A percentile compares a stretch with the other conserved stretches of the same genome.
These are phyloP conservation scores for Palythoa heliodiscus DNA, from an alignment of 92 coral and sea anemone species.

Conservation along the genomic window DNA sequence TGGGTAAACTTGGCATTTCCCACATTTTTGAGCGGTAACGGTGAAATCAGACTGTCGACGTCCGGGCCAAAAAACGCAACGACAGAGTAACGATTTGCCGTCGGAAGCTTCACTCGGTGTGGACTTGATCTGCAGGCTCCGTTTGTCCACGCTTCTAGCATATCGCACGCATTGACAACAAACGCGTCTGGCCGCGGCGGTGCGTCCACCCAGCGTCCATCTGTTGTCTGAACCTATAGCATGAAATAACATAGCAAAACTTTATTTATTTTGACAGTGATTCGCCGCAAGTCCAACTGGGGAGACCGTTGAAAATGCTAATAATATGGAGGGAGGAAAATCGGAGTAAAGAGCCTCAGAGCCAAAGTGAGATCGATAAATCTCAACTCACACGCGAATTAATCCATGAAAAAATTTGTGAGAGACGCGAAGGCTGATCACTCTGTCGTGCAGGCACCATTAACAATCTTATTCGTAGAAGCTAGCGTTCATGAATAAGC, in stretches of 20 bases:
- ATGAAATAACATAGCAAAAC: background rate
- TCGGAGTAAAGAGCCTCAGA: too few species aligned
- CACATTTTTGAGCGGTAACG: background rate
- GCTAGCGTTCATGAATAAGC: too few species aligned
- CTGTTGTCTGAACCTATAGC: conserved; percentile 15
- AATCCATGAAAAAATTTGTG: too few species aligned
- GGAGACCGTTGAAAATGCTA: too few species aligned
- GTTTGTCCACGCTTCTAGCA: conserved; percentile 38
- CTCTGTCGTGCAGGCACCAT: too few species aligned
- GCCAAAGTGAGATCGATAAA: too few species aligned
- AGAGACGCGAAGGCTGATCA: too few species aligned
- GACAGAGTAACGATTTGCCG: conserved; percentile 15
- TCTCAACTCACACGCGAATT: too few species aligned
- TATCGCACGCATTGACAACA: conserved; percentile 38
- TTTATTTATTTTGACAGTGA: too few species aligned
- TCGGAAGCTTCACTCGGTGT: conserved; percentile 30
- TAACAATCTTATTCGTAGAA: too few species aligned
- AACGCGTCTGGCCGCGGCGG: conserved; percentile 31
- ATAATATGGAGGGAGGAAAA: too few species aligned
- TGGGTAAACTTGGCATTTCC: conserved; percentile 20
- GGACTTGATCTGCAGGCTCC: conserved; percentile 30
- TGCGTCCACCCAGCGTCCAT: conserved; percentile 33
- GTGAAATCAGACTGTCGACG: conserved; percentile 18
- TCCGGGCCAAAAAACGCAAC: conserved; percentile 37
- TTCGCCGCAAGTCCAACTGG: too few species aligned